A percentile compares a stretch with the other conserved stretches of the same genome.
Conservation (phyloP, 1,140 invertebrate genomes). For the Nephotettix cincticeps region DNA sequence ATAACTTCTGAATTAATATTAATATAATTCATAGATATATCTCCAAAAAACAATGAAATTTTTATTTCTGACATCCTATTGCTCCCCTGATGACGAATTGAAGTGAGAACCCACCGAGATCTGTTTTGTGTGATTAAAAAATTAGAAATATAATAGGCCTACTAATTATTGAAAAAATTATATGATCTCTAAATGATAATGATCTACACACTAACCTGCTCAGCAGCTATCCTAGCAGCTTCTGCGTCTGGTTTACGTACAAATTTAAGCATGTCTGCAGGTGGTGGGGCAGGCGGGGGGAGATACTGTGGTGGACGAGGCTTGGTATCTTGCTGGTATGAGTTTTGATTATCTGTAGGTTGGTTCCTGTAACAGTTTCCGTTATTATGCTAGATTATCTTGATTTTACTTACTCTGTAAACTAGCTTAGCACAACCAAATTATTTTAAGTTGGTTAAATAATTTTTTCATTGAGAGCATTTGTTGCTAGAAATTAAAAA, state of each 20-base stretch:
- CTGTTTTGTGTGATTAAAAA: neutral
- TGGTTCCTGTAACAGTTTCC: conserved; percentile 19
- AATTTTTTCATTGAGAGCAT: too few species aligned
- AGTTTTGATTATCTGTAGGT: neutral
- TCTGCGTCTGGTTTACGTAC: conserved; percentile 42
- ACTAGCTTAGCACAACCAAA: too few species aligned
- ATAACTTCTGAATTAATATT: too few species aligned
- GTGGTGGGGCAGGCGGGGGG: conserved; percentile 25
- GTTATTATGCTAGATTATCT: too few species aligned
- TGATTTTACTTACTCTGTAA: too few species aligned
- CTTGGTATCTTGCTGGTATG: neutral
- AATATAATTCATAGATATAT: too few species aligned
- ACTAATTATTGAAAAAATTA: neutral
- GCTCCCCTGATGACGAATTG: too few species aligned
- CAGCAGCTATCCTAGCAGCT: conserved; percentile 38
- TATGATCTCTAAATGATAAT: neutral
- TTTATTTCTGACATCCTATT: too few species aligned
- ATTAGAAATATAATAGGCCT: neutral
- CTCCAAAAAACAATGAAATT: too few species aligned
- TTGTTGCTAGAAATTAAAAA: too few species aligned
- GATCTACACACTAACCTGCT: conserved; percentile 38
- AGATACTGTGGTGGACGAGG: conserved; percentile 25
- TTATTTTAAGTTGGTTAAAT: too few species aligned
- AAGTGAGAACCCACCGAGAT: neutral
- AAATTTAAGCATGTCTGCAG: conserved; percentile 42